Evolutionary conservation across 1,140 invertebrate genomes (phyloP).

Genomic region (Aphidius gifuensis): DNA sequence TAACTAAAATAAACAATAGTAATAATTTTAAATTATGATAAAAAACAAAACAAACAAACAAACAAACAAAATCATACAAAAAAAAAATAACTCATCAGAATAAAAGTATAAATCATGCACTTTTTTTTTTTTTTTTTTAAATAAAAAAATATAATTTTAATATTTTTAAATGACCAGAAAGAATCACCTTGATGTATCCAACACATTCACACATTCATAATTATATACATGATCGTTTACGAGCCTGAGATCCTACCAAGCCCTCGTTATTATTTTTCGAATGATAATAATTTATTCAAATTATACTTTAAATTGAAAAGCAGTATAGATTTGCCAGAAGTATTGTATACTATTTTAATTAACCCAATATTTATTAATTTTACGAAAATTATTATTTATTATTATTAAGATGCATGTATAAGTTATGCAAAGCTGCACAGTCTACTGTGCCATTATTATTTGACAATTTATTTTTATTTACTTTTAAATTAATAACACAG

Average conservation of each 20-base stretch:
- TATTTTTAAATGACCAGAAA: constrained; percentile 19
- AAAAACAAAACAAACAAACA: constrained; percentile 12
- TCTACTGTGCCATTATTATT: constrained; percentile 38
- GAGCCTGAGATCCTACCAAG: constrained; percentile 13
- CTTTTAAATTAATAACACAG: not conserved
- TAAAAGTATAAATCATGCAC: constrained; percentile 46
- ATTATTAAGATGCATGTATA: constrained; percentile 38
- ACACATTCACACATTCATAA: constrained; percentile 31
- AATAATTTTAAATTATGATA: constrained; percentile 17
- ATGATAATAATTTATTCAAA: not conserved
- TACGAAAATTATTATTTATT: too few species aligned
- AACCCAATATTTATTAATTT: too few species aligned
- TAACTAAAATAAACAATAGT: constrained; percentile 14
- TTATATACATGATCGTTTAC: constrained; percentile 19
- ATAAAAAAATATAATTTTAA: constrained; percentile 9
- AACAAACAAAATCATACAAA: constrained; percentile 22
- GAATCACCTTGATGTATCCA: constrained; percentile 29
- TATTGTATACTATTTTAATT: constrained; percentile 6
- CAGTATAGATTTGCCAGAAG: constrained; percentile 1
- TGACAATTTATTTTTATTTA: constrained; percentile 22
- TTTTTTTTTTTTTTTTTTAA: constrained; percentile 28
- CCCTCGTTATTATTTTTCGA: constrained; percentile 1
- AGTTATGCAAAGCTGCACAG: constrained; percentile 47
- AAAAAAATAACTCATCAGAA: constrained; percentile 21
- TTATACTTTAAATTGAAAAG: not conserved